Conservation (phyloP, 2,888 invertebrate species). For the Lacanobia wlatinum region DNA sequence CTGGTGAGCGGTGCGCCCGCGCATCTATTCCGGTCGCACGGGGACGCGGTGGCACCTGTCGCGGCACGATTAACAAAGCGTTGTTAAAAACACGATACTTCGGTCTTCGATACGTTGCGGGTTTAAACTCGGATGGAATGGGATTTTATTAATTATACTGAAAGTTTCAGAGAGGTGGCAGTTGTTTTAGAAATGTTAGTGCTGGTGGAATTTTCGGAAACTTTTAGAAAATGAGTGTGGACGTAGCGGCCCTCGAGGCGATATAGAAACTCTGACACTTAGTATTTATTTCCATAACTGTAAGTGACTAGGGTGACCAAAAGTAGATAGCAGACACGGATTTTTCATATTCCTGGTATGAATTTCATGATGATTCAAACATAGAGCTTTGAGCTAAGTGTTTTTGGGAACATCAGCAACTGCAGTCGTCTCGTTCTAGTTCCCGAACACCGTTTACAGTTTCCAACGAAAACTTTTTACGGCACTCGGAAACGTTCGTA, state of each 20-base stretch:
- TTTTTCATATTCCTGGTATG: constrained; percentile 3
- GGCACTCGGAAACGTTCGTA: constrained; percentile 66
- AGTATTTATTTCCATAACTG: too few species aligned
- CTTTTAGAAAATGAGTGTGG: neutral
- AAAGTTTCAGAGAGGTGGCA: neutral
- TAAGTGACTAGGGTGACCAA: constrained; percentile 39
- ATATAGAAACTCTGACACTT: too few species aligned
- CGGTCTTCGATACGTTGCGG: constrained; percentile 54
- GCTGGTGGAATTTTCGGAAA: neutral
- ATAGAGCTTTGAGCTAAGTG: constrained; percentile 14
- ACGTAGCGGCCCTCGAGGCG: too few species aligned
- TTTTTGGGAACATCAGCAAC: constrained; percentile 36
- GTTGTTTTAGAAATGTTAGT: constrained; percentile 17
- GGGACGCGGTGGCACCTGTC: constrained; percentile 62
- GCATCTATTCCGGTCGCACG: constrained; percentile 63
- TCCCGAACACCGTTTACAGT: constrained; percentile 62
- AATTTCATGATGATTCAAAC: neutral
- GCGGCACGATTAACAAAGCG: constrained; percentile 63
- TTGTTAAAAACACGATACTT: constrained; percentile 60
- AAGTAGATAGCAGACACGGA: too few species aligned
- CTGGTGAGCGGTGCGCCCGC: constrained; percentile 51
- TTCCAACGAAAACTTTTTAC: constrained; percentile 65
- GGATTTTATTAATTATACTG: constrained; percentile 28
- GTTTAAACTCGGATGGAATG: constrained; percentile 31
- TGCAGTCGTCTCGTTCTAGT: constrained; percentile 48